These are phyloP conservation scores for Gobiocypris rarus DNA, from an alignment of 2,113 vertebrate species.

Conservation along the genomic window DNA sequence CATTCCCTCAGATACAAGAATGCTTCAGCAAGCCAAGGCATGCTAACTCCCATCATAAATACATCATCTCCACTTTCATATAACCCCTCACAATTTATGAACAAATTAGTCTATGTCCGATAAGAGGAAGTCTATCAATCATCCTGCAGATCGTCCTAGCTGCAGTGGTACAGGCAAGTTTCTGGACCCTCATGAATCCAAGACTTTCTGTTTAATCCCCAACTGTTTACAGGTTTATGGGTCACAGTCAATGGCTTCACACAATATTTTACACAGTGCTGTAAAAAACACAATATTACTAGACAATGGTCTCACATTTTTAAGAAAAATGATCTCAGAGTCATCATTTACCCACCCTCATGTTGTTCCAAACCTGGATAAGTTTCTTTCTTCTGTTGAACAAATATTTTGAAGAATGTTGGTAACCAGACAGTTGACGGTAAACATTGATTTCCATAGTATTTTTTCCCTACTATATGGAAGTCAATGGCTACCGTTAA, in stretches of 20 bases:
- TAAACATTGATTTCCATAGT: too few relatives aligned
- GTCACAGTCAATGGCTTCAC: conserved; percentile 57
- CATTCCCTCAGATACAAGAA: not conserved
- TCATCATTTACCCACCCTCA: too few relatives aligned
- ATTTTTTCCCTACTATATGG: too few relatives aligned
- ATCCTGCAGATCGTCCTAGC: conserved; percentile 31
- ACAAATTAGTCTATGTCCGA: not conserved
- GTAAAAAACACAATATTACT: not conserved
- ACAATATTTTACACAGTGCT: conserved; percentile 34
- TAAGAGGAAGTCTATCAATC: not conserved
- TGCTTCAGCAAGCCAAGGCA: not conserved
- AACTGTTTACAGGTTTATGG: conserved; percentile 78
- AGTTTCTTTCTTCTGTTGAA: too few relatives aligned
- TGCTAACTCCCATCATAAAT: not conserved
- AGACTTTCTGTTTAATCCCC: conserved; percentile 74
- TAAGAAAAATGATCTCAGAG: too few relatives aligned
- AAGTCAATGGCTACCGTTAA: too few relatives aligned
- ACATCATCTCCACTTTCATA: not conserved
- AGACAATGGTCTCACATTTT: not conserved
- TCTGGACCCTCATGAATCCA: conserved; percentile 62
- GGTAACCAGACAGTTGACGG: too few relatives aligned
- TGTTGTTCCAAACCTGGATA: too few relatives aligned
- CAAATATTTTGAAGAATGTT: too few relatives aligned
- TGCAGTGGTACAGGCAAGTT: not conserved
- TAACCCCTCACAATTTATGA: not conserved